These are phyloP conservation scores for Coregonus clupeaformis DNA, from an alignment of 2,113 vertebrate genomes.

Conservation along the genomic window DNA sequence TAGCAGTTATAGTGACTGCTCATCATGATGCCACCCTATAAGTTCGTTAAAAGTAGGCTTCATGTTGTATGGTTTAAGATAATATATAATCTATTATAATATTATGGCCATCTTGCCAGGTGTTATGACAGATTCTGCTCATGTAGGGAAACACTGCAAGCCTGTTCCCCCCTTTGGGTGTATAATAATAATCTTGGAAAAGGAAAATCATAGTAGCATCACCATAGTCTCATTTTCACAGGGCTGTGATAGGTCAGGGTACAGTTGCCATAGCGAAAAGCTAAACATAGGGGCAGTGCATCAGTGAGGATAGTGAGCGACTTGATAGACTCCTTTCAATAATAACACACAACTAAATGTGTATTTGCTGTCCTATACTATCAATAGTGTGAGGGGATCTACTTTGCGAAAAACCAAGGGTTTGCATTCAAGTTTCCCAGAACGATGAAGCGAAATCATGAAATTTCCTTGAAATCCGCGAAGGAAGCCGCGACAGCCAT, in stretches of 20 bases:
- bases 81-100: no score
- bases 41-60: no score
- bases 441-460: constrained; percentile 25
- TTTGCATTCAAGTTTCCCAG: constrained; percentile 41
- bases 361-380: background rate
- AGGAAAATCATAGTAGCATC: background rate
- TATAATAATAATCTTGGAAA: background rate
- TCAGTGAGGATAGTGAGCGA: background rate
- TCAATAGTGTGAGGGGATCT: constrained; percentile 13
- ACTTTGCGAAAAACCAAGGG: constrained; percentile 32
- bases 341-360: background rate
- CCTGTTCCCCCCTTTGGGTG: background rate
- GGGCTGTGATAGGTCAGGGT: constrained; percentile 4
- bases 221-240: background rate
- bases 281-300: background rate
- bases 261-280: constrained; percentile 6
- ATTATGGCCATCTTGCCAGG: no score
- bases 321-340: background rate
- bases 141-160: constrained; percentile 26
- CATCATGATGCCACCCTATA: no score
- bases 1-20: no score
- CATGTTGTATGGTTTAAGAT: no score
- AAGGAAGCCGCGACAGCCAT: constrained; percentile 51
- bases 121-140: background rate
- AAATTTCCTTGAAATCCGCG: constrained; percentile 37